A percentile compares a stretch with the other conserved stretches of the same genome.
Conservation (phyloP, 2,113 vertebrate genomes). For the Emydura subglobosa region DNA sequence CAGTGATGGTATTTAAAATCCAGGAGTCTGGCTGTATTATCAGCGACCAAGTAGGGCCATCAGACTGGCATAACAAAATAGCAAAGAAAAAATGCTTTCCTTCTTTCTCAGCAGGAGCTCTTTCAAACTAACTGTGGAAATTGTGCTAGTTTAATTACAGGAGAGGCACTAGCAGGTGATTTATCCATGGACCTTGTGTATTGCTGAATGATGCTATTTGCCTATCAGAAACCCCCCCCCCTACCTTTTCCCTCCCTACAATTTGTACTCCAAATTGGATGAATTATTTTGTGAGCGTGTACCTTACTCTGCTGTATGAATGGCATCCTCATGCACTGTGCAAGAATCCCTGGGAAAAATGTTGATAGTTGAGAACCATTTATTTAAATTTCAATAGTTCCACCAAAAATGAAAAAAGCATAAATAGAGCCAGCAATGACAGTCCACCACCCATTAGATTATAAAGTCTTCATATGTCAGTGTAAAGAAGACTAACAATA, state of each 20-base stretch:
- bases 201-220: neutral
- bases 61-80: accelerated
- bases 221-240: neutral
- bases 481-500: neutral
- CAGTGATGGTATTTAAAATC: neutral
- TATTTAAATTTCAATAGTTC: neutral
- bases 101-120: neutral
- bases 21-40: accelerated
- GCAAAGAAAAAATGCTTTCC: accelerated
- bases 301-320: accelerated
- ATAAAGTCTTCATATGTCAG: neutral
- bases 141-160: neutral
- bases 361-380: neutral
- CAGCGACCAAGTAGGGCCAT: accelerated
- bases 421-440: neutral
- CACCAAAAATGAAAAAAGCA: neutral
- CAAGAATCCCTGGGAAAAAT: accelerated
- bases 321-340: accelerated
- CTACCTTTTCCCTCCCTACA: accelerated
- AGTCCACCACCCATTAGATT: accelerated
- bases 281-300: neutral
- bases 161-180: neutral
- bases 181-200: accelerated
- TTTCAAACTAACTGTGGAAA: neutral
- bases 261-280: accelerated